Evolutionary conservation across 64 coral and sea anemone species (phyloP), one percentile per base, ranked within the genome.

Genomic region (Cladopsammia gracilis): DNA sequence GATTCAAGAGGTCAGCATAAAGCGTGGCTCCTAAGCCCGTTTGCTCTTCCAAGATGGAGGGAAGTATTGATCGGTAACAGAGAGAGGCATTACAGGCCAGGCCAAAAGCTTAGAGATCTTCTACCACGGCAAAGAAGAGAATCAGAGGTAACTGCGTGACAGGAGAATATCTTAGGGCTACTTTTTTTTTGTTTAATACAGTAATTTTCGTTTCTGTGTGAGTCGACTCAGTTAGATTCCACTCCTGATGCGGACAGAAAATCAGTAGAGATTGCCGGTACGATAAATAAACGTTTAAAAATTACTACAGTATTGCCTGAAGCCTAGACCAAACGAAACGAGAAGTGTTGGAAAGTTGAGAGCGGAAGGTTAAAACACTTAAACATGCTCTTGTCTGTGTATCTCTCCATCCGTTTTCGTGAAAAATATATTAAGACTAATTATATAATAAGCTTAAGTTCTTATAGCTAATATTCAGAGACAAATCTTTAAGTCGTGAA

Each of bases 31-130:
- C 92, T 82, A 23, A 78, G 72, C 20, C 68, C 59, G 64, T 65
- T 75, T 82, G 58, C 15, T n/a, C n/a, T n/a, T n/a, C n/a, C n/a
- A 97, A 97, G 34, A 34, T 34, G 34, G 34, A 34, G 34, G 34
- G 34, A 20, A 82, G 73, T 80, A 77, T 94, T 64, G 91, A 92
- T 58, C 73, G 92, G 44, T 90, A 95, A 70, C 95, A 97, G 57
- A 45, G n/a, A n/a, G 95, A 66, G 91, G 87, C 15, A 90, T 93
- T 56, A 91, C 91, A 60, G n/a, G n/a, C n/a, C n/a, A n/a, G n/a
- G n/a, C n/a, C n/a, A n/a, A n/a, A 97, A 97, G 86, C 66, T 97
- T n/a, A 82, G 95, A 14, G 91, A 97, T 51, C 86, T 97, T 90
- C 72, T 97, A 64, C 88, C 87, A 49, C 57, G 91, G 25, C 95